These are phyloP conservation scores for Euzophera pinguis DNA, from an alignment of 2,888 invertebrate genomes.

Conservation along the genomic window DNA sequence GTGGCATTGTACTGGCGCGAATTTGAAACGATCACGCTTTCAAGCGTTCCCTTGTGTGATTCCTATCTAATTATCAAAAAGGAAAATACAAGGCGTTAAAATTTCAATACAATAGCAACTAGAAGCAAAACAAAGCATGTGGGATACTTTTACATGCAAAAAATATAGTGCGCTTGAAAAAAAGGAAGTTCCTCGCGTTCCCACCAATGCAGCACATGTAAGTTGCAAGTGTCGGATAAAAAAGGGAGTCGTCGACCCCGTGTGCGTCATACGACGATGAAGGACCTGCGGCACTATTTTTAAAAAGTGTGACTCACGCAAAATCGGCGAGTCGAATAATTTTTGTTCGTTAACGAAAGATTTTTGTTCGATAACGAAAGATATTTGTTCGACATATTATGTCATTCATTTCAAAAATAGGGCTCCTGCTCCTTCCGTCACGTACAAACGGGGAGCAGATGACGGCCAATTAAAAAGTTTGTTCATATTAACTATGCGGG, in stretches of 20 bases:
- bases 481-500: conserved; percentile 70
- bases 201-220: conserved; percentile 59
- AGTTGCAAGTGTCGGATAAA: conserved; percentile 57
- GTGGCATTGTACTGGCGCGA: conserved; percentile 53
- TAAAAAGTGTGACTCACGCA: too few relatives aligned
- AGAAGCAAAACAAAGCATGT: conserved; percentile 30
- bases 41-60: conserved; percentile 40
- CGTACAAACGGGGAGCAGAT: conserved; percentile 62
- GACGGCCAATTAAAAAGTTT: conserved; percentile 77
- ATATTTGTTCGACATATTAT: too few relatives aligned
- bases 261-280: conserved; percentile 68
- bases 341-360: too few relatives aligned
- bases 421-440: conserved; percentile 54
- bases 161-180: conserved; percentile 30
- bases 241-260: conserved; percentile 70
- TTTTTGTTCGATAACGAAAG: too few relatives aligned
- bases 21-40: conserved; percentile 54
- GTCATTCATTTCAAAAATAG: too few relatives aligned
- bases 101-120: conserved; percentile 20
- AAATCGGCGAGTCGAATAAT: too few relatives aligned
- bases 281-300: too few relatives aligned
- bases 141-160: conserved; percentile 25
- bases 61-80: conserved; percentile 48
- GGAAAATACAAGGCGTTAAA: conserved; percentile 29
- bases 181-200: conserved; percentile 43